Evolutionary conservation across 2,797 vertebrate genomes (phyloP).

Genomic region (Threskiornis aethiopicus): DNA sequence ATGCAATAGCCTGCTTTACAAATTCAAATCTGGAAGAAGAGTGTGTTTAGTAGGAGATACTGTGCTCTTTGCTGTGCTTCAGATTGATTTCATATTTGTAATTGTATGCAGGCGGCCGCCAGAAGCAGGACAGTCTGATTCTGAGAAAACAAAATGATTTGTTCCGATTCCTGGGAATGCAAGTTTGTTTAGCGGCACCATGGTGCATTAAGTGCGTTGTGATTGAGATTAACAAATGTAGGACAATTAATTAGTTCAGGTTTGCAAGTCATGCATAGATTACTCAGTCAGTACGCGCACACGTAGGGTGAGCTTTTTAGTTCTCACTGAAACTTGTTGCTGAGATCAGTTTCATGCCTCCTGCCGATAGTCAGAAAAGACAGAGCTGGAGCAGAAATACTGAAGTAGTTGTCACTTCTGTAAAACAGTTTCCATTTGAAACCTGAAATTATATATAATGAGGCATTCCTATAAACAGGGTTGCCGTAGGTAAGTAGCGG

Average conservation of each 20-base stretch:
- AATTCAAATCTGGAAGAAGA: background rate
- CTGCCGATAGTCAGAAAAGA: background rate
- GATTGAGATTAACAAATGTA: background rate
- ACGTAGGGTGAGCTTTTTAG: background rate
- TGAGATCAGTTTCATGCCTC: background rate
- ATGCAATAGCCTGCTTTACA: background rate
- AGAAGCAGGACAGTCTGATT: background rate
- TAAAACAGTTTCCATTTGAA: slow-evolving; percentile 25
- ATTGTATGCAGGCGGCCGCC: background rate
- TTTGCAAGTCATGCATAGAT: background rate
- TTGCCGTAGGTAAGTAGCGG: background rate
- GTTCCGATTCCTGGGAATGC: background rate
- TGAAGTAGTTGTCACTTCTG: slow-evolving; percentile 22
- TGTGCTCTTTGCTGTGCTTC: background rate
- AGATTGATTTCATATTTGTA: background rate
- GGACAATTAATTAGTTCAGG: slow-evolving; percentile 31
- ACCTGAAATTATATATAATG: slow-evolving; percentile 41
- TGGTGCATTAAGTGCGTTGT: background rate
- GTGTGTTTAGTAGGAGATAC: background rate
- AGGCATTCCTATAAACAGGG: background rate
- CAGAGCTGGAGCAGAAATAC: background rate
- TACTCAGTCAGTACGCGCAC: background rate
- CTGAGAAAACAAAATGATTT: background rate
- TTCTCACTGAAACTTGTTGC: background rate
- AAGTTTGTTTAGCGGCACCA: background rate